phyloP scores from a whole-genome alignment of 1,140 invertebrate genomes.

The Dufourea novaeangliae region DNA sequence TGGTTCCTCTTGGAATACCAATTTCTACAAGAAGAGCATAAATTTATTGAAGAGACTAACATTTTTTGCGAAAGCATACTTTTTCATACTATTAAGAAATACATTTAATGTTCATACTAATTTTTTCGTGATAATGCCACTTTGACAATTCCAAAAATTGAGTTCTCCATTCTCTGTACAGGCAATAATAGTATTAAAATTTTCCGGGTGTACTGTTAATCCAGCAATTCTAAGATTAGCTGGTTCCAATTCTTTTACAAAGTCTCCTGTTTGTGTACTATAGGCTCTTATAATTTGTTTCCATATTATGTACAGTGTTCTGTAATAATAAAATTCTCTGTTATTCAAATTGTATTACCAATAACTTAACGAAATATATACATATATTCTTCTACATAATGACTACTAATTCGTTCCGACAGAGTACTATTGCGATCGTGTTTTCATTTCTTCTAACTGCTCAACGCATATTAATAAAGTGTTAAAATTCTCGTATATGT shows the following conservation, averaged over 20 bases:
- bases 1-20: slow-evolving; percentile 59
- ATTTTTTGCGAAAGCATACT: neutral
- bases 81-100: slow-evolving; percentile 21
- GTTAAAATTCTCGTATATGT: neutral
- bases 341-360: neutral
- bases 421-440: too few relatives aligned
- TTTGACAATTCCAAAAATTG: slow-evolving; percentile 82
- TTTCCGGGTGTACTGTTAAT: slow-evolving; percentile 78
- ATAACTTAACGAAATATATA: neutral
- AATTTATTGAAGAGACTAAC: neutral
- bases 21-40: slow-evolving; percentile 67
- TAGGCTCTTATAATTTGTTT: slow-evolving; percentile 83
- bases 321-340: slow-evolving; percentile 71
- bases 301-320: slow-evolving; percentile 83
- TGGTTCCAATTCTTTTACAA: slow-evolving; percentile 81
- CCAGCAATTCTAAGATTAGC: slow-evolving; percentile 80
- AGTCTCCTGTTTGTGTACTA: slow-evolving; percentile 83
- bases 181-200: slow-evolving; percentile 80
- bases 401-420: too few relatives aligned
- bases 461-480: neutral
- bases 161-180: slow-evolving; percentile 82
- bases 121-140: slow-evolving; percentile 79
- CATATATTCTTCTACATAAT: too few relatives aligned
- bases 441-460: neutral
- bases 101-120: slow-evolving; percentile 75